These are phyloP conservation scores for Beaufortia kweichowensis DNA, from an alignment of 2,113 vertebrate genomes.

Conservation along the genomic window DNA sequence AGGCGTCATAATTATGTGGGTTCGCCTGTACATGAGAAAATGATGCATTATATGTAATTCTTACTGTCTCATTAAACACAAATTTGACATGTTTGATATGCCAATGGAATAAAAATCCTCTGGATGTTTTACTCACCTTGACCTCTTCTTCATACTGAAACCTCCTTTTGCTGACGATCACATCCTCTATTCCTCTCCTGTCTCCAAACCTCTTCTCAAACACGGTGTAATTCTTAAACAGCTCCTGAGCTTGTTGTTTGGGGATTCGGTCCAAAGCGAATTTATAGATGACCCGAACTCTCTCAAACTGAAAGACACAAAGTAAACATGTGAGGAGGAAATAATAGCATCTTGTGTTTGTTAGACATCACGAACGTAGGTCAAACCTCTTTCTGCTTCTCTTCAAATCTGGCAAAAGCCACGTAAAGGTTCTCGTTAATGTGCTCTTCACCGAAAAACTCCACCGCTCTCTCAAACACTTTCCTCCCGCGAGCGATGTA, in stretches of 20 bases:
- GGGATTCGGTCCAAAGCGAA: slow-evolving; percentile 93
- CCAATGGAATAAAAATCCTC: too few relatives aligned
- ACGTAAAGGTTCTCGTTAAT: slow-evolving; percentile 92
- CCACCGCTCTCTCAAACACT: slow-evolving; percentile 90
- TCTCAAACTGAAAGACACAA: slow-evolving; percentile 83
- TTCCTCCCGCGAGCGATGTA: slow-evolving; percentile 89
- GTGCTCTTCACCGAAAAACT: slow-evolving; percentile 94
- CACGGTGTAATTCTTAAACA: slow-evolving; percentile 97
- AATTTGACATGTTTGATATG: too few relatives aligned
- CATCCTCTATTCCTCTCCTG: slow-evolving; percentile 93
- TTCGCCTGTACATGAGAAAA: slow-evolving; percentile 76
- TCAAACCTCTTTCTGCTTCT: slow-evolving; percentile 93
- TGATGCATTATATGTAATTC: not conserved
- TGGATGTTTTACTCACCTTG: slow-evolving; percentile 74
- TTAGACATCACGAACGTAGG: not conserved
- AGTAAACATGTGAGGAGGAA: not conserved
- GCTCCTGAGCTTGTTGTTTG: slow-evolving; percentile 93
- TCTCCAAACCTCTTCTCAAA: slow-evolving; percentile 99
- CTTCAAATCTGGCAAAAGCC: slow-evolving; percentile 94
- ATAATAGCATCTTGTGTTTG: not conserved
- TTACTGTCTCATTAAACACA: too few relatives aligned
- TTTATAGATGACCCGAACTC: slow-evolving; percentile 95
- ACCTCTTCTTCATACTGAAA: slow-evolving; percentile 99
- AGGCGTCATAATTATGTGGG: slow-evolving; percentile 96
- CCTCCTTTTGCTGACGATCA: slow-evolving; percentile 93